Conservation (phyloP, 2,797 vertebrate genomes). For the Rachycentron canadum region DNA sequence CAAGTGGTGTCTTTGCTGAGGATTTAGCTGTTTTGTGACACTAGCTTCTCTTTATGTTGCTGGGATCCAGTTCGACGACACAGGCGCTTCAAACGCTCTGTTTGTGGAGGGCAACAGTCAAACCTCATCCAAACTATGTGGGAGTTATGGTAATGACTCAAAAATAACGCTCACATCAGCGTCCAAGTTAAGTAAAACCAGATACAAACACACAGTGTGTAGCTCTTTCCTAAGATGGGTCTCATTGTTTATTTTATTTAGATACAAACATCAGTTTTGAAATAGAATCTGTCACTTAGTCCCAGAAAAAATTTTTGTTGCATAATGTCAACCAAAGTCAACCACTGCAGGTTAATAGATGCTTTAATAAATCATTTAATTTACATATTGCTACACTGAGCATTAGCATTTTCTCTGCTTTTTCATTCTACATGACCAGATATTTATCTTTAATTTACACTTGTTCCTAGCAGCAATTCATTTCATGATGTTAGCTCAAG, state of each 20-base stretch:
- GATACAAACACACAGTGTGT: no score
- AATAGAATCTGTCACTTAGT: background rate
- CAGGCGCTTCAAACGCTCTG: no score
- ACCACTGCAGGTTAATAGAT: background rate
- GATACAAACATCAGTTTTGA: no score
- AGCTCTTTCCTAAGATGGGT: no score
- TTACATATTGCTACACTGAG: no score
- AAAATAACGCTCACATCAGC: background rate
- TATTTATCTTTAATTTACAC: background rate
- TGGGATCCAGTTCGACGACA: background rate
- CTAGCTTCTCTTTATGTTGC: background rate
- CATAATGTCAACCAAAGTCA: background rate
- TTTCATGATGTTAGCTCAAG: background rate
- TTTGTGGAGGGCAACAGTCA: background rate
- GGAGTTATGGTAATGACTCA: background rate
- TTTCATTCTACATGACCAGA: background rate
- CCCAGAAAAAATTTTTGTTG: background rate
- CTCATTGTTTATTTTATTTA: no score
- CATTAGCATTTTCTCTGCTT: no score
- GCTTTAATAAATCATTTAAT: background rate
- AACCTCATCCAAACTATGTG: background rate
- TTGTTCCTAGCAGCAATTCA: background rate
- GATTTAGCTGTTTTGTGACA: background rate
- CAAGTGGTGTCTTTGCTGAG: conserved; percentile 35
- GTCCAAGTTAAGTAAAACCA: background rate